These are phyloP conservation scores for Coenonympha arcania DNA, from an alignment of 2,888 invertebrate genomes.

Conservation along the genomic window DNA sequence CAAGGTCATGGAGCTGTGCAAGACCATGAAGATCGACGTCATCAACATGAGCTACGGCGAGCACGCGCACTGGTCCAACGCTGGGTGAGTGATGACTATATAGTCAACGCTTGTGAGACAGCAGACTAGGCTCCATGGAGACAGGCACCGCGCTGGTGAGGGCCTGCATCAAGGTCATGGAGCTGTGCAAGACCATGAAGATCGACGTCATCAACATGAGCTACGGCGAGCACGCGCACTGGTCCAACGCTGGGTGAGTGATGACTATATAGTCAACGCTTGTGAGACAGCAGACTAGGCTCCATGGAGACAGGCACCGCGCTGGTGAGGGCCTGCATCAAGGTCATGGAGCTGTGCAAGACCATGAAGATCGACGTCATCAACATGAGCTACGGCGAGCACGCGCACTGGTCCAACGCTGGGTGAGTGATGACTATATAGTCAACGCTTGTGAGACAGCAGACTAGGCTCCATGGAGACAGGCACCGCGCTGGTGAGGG, in stretches of 20 bases:
- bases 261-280: no score
- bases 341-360: conserved; percentile 82
- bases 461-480: conserved; percentile 97
- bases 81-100: conserved; percentile 79
- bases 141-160: conserved; percentile 94
- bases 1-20: conserved; percentile 83
- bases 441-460: no score
- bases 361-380: conserved; percentile 85
- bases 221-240: conserved; percentile 96
- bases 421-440: conserved; percentile 78
- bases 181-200: conserved; percentile 73
- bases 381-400: conserved; percentile 99
- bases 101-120: no score
- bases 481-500: conserved; percentile 91
- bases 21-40: conserved; percentile 81
- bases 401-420: conserved; percentile 90
- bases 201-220: conserved; percentile 98
- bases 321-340: conserved; percentile 91
- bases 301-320: conserved; percentile 98
- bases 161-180: conserved; percentile 92
- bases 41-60: conserved; percentile 99
- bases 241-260: conserved; percentile 88
- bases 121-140: conserved; percentile 94
- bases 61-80: conserved; percentile 91
- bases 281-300: conserved; percentile 90